Conservation (phyloP, 2,797 vertebrate genomes). For the Psittacula echo region DNA sequence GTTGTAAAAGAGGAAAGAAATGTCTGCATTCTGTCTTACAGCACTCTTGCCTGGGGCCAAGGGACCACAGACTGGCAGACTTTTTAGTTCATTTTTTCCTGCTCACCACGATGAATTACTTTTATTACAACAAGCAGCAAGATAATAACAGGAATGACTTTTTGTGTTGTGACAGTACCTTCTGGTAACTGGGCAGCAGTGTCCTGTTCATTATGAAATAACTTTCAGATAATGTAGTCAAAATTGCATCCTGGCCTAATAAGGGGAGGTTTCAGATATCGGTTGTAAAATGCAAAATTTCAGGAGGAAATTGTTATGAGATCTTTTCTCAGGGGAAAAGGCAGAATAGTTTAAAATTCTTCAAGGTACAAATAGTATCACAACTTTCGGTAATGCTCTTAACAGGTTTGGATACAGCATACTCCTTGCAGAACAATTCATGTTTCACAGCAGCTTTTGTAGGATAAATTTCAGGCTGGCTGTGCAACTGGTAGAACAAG, state of each 20-base stretch:
- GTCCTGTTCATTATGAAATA: not conserved
- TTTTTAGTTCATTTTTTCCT: not conserved
- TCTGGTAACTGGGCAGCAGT: conserved; percentile 13
- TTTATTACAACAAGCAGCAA: not conserved
- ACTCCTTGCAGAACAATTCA: fast-evolving
- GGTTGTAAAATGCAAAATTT: not conserved
- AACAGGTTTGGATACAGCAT: not conserved
- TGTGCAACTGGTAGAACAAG: not conserved
- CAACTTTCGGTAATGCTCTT: not conserved
- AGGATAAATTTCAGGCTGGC: not conserved
- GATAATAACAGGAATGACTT: not conserved
- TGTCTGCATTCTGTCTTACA: not conserved
- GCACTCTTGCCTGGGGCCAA: not conserved
- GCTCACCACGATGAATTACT: not conserved
- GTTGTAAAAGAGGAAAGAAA: not conserved
- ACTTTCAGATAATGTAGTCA: not conserved
- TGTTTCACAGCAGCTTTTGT: not conserved
- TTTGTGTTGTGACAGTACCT: not conserved
- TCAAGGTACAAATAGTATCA: not conserved
- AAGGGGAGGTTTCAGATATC: not conserved
- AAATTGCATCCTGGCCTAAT: not conserved
- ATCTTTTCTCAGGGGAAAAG: conserved; percentile 31
- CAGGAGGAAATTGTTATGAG: conserved; percentile 20
- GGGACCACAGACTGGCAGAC: not conserved
- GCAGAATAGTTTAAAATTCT: not conserved